Evolutionary conservation across 1,140 invertebrate species (phyloP), one percentile per base, ranked within the genome.

Genomic region (Drosophila ironensis): DNA sequence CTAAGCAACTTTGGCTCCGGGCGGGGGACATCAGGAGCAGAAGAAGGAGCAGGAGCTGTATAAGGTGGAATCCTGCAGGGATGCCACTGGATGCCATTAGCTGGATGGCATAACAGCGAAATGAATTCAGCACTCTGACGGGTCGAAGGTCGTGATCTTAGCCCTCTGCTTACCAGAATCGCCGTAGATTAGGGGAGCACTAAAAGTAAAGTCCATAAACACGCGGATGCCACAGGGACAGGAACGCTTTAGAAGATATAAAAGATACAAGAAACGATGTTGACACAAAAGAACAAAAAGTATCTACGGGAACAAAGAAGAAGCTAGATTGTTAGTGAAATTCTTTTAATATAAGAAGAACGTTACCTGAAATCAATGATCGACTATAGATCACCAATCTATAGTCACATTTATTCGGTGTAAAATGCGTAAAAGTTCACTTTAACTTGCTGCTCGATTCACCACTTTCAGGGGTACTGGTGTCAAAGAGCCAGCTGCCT

Each of bases 401-500:
- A n/a, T n/a, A n/a, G n/a, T n/a, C n/a, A n/a, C n/a, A n/a, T n/a
- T n/a, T n/a, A n/a, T n/a, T n/a, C n/a, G n/a, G n/a, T n/a, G n/a
- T n/a, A n/a, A n/a, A n/a, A n/a, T n/a, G n/a, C n/a, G n/a, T n/a
- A n/a, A n/a, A 22, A 22, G 20, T 45, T 25, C 9, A 40, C 35
- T 35, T 42, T 24, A 28, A 22, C 9, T 9, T 30, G 37, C 17
- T 5, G 33, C 12, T 8, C 30, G 6, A 22, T 14, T 19, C 6
- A 12, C 35, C 35, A 1, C 30, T 40, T 25, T 20, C 25, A 28
- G 24, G 16, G 17, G 17, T 17, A 17, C 19, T 53, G 37, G 33
- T 57, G 45, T 50, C 33, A 27, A 27, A 38, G 45, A 38, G 44
- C 53, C 9, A 27, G 44, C 52, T 56, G 20, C 24, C 47, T 47